Evolutionary conservation across 2,113 vertebrate species (phyloP).

Genomic region (Peromyscus leucopus): DNA sequence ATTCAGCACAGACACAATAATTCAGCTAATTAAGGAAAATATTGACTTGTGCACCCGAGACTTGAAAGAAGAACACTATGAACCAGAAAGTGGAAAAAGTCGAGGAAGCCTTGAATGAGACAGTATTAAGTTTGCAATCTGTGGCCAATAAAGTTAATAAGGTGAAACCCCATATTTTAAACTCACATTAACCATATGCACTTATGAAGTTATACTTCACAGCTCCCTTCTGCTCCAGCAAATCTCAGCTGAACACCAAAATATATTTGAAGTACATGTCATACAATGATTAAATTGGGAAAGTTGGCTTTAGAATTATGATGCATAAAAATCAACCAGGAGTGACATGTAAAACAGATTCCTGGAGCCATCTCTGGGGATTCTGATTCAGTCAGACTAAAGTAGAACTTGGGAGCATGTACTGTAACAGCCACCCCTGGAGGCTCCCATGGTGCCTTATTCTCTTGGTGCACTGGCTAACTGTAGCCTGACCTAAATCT

Average conservation of each 20-base stretch:
- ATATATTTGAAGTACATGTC: conserved; percentile 33
- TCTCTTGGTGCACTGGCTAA: background rate
- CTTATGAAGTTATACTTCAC: background rate
- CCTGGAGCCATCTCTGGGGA: background rate
- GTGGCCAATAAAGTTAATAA: conserved; percentile 67
- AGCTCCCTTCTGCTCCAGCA: background rate
- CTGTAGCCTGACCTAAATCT: background rate
- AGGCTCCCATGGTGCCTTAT: background rate
- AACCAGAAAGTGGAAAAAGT: conserved; percentile 55
- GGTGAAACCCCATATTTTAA: conserved; percentile 59
- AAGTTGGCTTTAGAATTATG: conserved; percentile 30
- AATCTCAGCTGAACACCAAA: conserved; percentile 24
- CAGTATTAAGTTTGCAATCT: conserved; percentile 34
- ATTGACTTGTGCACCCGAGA: background rate
- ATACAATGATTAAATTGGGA: conserved; percentile 7
- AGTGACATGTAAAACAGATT: conserved; percentile 10
- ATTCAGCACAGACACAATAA: background rate
- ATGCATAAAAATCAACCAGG: background rate
- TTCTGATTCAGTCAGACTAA: background rate
- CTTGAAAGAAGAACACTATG: conserved; percentile 32
- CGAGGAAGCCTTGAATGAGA: background rate
- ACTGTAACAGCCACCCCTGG: background rate
- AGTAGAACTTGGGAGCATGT: background rate
- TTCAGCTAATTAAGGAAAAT: conserved; percentile 62
- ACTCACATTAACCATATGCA: conserved; percentile 57